Base-by-base conservation (phyloP, 2,113 vertebrate genomes). In the Anolis sagrei region DNA sequence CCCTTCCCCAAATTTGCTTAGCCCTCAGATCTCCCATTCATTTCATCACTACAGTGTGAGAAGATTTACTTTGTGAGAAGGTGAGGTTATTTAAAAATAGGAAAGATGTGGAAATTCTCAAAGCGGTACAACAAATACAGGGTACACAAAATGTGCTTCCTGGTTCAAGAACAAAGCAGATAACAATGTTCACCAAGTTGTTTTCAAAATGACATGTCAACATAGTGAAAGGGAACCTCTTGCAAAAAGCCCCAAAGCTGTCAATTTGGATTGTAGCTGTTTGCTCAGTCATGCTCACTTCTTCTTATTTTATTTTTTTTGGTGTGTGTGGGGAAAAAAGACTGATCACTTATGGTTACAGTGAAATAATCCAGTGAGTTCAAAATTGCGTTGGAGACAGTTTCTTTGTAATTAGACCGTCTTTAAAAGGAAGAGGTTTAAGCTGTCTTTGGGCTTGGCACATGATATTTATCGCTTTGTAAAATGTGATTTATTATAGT, bases 161-260 rank as follows among this genome's bases (percentile, higher is more conserved):
- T 27, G 51, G 34, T 2, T n/a, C 23, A 74, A 25, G 34, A 79
- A 91, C 74, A 76, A 75, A 16, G 2, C 25, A 8, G 2, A 70
- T 25, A 62, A 1, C 0, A 0, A 76, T 86, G 4, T 91, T 84
- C 61, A 23, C 14, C 29, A 1, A 0, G 18, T 21, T 74, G 21
- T 74, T 83, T 83, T 10, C 18, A 44, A 39, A 2, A 48, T 0
- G 62, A 34, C 5, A 36, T 29, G 21, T 8, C 70, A 29, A 34
- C 85, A 83, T 1, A 21, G 85, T 84, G 86, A 82, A 85, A 64
- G 36, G 34, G 66, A 93, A 87, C 51, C 5, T 69, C 61, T 19
- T 72, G 84, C 83, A 86, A 39, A 89, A 80, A 79, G 39, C 77
- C 4, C 2, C 64, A 75, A 73, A 83, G 1, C 0, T 89, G 44